phyloP scores from a whole-genome alignment of 2,888 invertebrate genomes.

The Melieria picta region DNA sequence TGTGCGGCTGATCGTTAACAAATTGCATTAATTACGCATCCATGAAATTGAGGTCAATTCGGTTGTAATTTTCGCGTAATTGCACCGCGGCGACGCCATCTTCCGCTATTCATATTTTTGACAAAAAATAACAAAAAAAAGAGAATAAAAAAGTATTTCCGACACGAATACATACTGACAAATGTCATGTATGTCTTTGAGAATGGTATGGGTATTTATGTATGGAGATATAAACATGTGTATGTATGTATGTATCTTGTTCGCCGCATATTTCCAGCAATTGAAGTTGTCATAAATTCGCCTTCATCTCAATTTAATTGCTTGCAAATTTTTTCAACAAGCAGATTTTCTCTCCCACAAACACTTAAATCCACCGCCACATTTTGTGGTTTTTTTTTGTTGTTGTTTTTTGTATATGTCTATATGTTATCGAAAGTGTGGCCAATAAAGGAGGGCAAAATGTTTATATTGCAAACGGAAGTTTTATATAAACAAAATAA shows the following conservation, averaged over 20 bases:
- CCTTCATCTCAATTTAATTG: slow-evolving; percentile 26
- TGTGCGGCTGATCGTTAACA: slow-evolving; percentile 47
- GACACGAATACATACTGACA: background rate
- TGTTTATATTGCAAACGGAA: too few relatives aligned
- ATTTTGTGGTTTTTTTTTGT: too few relatives aligned
- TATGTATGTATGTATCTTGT: slow-evolving; percentile 1
- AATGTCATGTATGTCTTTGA: too few relatives aligned
- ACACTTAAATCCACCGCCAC: too few relatives aligned
- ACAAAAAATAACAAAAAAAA: background rate
- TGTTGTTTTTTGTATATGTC: too few relatives aligned
- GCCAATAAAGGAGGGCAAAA: too few relatives aligned
- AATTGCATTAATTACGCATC: slow-evolving; percentile 59
- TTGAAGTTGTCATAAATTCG: slow-evolving; percentile 30
- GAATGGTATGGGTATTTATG: background rate
- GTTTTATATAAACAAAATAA: too few relatives aligned
- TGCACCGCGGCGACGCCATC: slow-evolving; percentile 4
- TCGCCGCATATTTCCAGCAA: background rate
- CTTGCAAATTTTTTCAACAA: slow-evolving; percentile 12
- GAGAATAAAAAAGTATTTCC: background rate
- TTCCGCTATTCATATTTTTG: too few relatives aligned
- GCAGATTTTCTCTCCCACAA: too few relatives aligned
- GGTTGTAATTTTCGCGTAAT: slow-evolving; percentile 41
- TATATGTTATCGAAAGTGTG: too few relatives aligned
- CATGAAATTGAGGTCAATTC: slow-evolving; percentile 58
- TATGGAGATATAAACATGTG: background rate